These are phyloP conservation scores for Chascanopsetta lugubris DNA, from an alignment of 2,113 vertebrate species.

Conservation along the genomic window DNA sequence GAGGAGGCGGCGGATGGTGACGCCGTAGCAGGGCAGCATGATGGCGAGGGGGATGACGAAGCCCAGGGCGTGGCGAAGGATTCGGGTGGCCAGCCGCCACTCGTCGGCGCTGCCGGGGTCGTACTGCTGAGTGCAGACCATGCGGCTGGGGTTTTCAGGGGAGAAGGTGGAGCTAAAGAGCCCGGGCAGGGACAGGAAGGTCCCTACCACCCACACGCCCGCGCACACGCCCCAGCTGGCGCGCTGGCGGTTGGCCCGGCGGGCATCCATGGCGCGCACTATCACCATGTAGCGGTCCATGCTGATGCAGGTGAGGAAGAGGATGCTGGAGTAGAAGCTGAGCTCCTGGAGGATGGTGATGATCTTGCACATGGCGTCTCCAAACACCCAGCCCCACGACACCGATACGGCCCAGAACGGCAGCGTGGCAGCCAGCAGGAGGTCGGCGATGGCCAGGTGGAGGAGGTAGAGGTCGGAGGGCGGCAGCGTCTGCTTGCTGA, in stretches of 20 bases:
- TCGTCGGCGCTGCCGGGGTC: constrained; percentile 31
- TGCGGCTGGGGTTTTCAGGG: rapidly evolving
- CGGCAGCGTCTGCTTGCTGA: constrained; percentile 47
- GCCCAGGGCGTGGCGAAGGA: constrained; percentile 71
- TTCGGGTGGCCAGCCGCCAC: constrained; percentile 75
- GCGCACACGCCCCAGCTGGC: constrained; percentile 67
- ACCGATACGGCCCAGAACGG: constrained; percentile 77
- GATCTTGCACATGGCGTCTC: constrained; percentile 76
- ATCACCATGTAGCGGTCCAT: constrained; percentile 83
- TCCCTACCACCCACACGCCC: constrained; percentile 70
- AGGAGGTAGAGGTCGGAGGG: constrained; percentile 82
- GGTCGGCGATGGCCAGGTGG: constrained; percentile 77
- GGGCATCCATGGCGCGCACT: constrained; percentile 70
- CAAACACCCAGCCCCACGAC: constrained; percentile 77
- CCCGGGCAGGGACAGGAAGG: constrained; percentile 72
- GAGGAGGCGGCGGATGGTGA: constrained; percentile 69
- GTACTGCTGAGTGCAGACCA: constrained; percentile 60
- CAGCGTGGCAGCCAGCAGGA: constrained; percentile 75
- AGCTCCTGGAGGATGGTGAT: constrained; percentile 74
- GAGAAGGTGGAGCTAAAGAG: constrained; percentile 51
- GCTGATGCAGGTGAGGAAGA: constrained; percentile 83
- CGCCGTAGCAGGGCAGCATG: constrained; percentile 78
- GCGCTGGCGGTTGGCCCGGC: constrained; percentile 30
- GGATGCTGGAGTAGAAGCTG: constrained; percentile 83
- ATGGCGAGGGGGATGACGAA: constrained; percentile 74